A percentile compares a stretch with the other conserved stretches of the same genome.
phyloP scores from a whole-genome alignment of 2,888 invertebrate genomes.

The Zonitis immaculata region DNA sequence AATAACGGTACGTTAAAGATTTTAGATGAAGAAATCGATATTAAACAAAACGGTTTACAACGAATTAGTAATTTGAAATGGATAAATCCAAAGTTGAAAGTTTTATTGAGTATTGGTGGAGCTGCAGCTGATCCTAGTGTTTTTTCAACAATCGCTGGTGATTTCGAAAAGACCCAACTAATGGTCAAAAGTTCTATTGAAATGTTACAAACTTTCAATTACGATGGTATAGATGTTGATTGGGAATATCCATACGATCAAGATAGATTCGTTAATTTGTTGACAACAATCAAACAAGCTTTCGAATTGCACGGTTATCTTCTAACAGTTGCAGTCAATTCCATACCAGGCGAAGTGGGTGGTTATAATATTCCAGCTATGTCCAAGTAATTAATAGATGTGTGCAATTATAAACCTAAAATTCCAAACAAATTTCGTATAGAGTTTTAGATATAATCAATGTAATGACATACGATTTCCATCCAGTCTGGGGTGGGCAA shows the following conservation, averaged over 20 bases:
- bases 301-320: conserved; percentile 52
- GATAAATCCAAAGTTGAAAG: conserved; percentile 11
- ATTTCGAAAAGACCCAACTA: not conserved
- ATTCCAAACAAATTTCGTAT: too few species aligned
- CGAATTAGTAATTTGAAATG: conserved; percentile 19
- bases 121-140: conserved; percentile 7
- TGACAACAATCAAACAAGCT: conserved; percentile 52
- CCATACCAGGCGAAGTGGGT: conserved; percentile 48
- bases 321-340: conserved; percentile 56
- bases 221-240: conserved; percentile 26
- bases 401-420: not conserved
- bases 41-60: conserved; percentile 9
- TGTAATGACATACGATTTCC: conserved; percentile 18
- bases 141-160: conserved; percentile 1
- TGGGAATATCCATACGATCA: conserved; percentile 26
- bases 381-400: conserved; percentile 45
- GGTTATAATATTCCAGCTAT: conserved; percentile 58
- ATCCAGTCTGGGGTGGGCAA: conserved; percentile 13
- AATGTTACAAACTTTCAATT: conserved; percentile 14
- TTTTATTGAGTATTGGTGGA: conserved; percentile 14
- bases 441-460: conserved; percentile 15
- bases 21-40: conserved; percentile 12
- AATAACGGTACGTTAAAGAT: conserved; percentile 11
- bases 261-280: conserved; percentile 31
- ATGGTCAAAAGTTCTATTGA: conserved; percentile 11